Evolutionary conservation across 2,888 invertebrate genomes (phyloP).

Genomic region (Platypus cylindrus): DNA sequence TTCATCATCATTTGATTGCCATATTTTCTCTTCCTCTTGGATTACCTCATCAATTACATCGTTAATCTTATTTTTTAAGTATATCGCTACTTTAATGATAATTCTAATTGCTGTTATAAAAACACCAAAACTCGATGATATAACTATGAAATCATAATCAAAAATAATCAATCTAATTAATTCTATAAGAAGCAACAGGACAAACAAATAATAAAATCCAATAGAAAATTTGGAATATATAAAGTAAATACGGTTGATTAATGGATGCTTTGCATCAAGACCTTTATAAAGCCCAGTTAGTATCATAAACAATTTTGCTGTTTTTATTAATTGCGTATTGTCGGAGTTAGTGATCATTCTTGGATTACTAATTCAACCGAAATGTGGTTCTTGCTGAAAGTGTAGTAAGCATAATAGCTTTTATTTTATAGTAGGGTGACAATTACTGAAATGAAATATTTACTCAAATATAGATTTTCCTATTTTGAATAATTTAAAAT

Average conservation of each 20-base stretch:
- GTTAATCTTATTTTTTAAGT: conserved; percentile 2
- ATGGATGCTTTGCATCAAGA: neutral
- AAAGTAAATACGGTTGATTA: neutral
- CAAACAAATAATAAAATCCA: neutral
- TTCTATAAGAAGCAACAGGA: neutral
- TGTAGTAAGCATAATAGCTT: too few relatives aligned
- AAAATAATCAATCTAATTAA: conserved; percentile 1
- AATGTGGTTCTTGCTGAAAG: too few relatives aligned
- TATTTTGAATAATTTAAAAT: too few relatives aligned
- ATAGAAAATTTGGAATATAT: neutral
- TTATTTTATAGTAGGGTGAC: too few relatives aligned
- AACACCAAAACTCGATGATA: conserved; percentile 1
- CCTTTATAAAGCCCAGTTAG: neutral
- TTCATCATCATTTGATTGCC: neutral
- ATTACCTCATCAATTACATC: neutral
- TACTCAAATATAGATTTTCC: too few relatives aligned
- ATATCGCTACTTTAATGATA: conserved; percentile 2
- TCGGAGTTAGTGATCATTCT: too few relatives aligned
- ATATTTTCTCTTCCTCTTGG: conserved; percentile 1
- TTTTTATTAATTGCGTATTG: neutral
- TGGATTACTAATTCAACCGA: too few relatives aligned
- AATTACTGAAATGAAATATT: too few relatives aligned
- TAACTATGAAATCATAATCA: neutral
- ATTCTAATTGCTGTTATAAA: conserved; percentile 2
- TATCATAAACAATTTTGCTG: neutral